Conservation (phyloP, 2,888 invertebrate species). For the Herminia tarsipennalis region DNA sequence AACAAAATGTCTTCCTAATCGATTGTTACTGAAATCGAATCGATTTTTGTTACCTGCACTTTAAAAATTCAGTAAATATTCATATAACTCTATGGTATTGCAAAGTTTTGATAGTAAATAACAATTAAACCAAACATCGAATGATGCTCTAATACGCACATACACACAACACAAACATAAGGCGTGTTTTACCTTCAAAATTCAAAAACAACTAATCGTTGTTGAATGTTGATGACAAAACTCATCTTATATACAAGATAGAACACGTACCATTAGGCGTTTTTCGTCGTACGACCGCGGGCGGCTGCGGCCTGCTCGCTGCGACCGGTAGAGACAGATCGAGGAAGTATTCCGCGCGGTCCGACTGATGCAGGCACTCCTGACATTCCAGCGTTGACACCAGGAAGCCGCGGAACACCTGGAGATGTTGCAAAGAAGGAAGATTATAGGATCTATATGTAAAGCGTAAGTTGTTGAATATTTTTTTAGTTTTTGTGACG, state of each 20-base stretch:
- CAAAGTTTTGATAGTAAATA: neutral
- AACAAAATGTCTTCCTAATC: no score
- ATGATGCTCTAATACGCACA: constrained; percentile 2
- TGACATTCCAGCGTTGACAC: constrained; percentile 96
- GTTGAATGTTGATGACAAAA: constrained; percentile 1
- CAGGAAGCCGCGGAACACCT: constrained; percentile 96
- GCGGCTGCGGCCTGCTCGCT: constrained; percentile 90
- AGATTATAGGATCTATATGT: neutral
- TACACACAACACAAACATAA: neutral
- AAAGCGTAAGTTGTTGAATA: no score
- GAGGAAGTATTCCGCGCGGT: constrained; percentile 96
- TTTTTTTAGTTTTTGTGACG: no score
- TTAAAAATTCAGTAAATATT: no score
- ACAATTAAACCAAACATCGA: neutral
- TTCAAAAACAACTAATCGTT: neutral
- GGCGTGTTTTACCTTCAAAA: neutral
- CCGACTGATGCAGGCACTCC: constrained; percentile 94
- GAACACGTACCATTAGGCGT: constrained; percentile 71
- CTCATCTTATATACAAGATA: neutral
- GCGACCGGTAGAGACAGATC: constrained; percentile 97
- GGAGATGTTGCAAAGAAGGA: constrained; percentile 4
- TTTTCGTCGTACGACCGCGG: constrained; percentile 85
- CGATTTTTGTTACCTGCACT: no score
- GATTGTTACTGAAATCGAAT: no score
- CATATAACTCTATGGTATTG: no score